phyloP scores from a whole-genome alignment of 2,797 vertebrate species.

The Sebastes itinus region DNA sequence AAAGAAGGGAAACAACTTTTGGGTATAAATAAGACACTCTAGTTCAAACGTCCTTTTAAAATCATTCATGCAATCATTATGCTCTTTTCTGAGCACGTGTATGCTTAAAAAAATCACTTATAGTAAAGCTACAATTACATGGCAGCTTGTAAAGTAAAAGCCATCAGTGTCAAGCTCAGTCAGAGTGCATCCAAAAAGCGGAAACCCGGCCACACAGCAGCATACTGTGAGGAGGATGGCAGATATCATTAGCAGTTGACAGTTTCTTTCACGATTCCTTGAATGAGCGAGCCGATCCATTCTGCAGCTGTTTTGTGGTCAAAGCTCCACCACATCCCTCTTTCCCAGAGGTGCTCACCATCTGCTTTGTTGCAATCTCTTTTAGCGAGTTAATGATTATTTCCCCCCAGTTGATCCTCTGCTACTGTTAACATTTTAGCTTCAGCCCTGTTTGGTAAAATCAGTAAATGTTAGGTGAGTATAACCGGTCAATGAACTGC shows the following conservation, averaged over 20 bases:
- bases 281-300: slow-evolving; percentile 35
- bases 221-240: slow-evolving; percentile 1
- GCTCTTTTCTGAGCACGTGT: not conserved
- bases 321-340: slow-evolving; percentile 17
- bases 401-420: slow-evolving; percentile 44
- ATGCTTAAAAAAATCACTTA: not conserved
- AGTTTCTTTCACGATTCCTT: slow-evolving; percentile 32
- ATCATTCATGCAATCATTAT: not conserved
- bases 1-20: not conserved
- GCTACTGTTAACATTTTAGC: slow-evolving; percentile 34
- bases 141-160: slow-evolving; percentile 30
- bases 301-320: slow-evolving; percentile 56
- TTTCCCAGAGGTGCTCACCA: slow-evolving; percentile 58
- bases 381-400: slow-evolving; percentile 60
- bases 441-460: slow-evolving; percentile 23
- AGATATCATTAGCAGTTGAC: slow-evolving; percentile 42
- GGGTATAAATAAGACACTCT: not conserved
- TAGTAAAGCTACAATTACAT: slow-evolving; percentile 12
- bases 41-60: not conserved
- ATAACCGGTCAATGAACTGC: not conserved
- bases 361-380: slow-evolving; percentile 65
- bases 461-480: not conserved
- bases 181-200: not conserved
- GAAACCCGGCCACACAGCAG: not conserved
- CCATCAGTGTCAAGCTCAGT: slow-evolving; percentile 16